Conservation (phyloP, 2,888 invertebrate species). For the Stenodema calcarata region DNA sequence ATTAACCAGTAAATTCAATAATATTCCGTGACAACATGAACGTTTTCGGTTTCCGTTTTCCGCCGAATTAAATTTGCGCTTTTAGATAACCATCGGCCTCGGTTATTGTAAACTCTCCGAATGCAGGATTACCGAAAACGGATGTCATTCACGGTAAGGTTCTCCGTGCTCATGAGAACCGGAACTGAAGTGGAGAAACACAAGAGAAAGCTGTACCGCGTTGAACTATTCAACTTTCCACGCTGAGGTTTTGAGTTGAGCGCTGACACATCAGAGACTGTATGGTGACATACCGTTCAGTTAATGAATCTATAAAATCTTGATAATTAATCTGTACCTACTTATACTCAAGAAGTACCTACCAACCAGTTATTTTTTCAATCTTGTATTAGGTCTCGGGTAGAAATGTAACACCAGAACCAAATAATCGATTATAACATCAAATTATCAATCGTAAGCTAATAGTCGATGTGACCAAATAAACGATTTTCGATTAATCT, state of each 20-base stretch:
- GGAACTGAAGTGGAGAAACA: slow-evolving; percentile 7
- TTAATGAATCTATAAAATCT: too few species aligned
- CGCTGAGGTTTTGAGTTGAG: not conserved
- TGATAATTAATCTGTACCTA: too few species aligned
- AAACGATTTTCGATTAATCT: too few species aligned
- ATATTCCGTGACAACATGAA: too few species aligned
- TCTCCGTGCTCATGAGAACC: slow-evolving; percentile 1
- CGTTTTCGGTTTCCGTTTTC: not conserved
- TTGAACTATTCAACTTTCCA: slow-evolving; percentile 23
- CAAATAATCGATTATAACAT: too few species aligned
- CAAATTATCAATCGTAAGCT: too few species aligned
- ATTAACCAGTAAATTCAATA: too few species aligned
- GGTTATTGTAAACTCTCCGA: not conserved
- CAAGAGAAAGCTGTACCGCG: slow-evolving; percentile 16
- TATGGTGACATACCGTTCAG: not conserved
- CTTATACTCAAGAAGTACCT: too few species aligned
- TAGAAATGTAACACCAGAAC: too few species aligned
- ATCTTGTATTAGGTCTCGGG: too few species aligned
- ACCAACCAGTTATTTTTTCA: too few species aligned
- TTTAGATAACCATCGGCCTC: not conserved
- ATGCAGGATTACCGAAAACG: not conserved
- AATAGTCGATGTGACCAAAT: too few species aligned
- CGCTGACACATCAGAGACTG: not conserved
- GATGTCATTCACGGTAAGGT: slow-evolving; percentile 1
- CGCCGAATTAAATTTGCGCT: not conserved